A percentile compares a stretch with the other conserved stretches of the same genome.
phyloP scores from a whole-genome alignment of 2,113 vertebrate genomes.

The Megalops atlanticus region DNA sequence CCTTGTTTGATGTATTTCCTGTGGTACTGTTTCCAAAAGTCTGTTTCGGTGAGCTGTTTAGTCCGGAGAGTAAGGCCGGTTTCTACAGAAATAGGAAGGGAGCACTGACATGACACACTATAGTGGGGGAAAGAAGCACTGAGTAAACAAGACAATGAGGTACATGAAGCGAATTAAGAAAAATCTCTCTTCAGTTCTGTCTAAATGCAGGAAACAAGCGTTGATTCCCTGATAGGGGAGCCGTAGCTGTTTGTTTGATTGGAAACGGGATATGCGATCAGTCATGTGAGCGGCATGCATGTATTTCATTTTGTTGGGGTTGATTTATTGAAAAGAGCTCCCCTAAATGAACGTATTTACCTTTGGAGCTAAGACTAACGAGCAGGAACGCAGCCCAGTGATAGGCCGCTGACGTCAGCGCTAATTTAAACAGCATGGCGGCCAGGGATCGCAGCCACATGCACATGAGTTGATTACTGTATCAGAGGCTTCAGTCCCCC shows the following conservation, averaged over 20 bases:
- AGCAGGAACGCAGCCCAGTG: conserved; percentile 34
- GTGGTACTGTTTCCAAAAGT: conserved; percentile 10
- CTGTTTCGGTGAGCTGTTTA: not conserved
- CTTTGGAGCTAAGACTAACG: conserved; percentile 40
- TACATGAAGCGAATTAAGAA: too few relatives aligned
- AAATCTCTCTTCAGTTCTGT: conserved; percentile 19
- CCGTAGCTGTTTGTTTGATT: conserved; percentile 29
- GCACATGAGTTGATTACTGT: not conserved
- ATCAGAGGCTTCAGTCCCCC: not conserved
- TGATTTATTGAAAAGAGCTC: conserved; percentile 40
- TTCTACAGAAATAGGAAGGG: not conserved
- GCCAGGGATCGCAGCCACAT: conserved; percentile 35
- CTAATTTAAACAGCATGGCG: conserved; percentile 51
- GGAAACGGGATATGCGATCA: not conserved
- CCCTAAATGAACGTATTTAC: conserved; percentile 46
- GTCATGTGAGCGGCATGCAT: not conserved
- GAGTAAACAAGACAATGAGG: too few relatives aligned
- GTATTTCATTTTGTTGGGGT: conserved; percentile 27
- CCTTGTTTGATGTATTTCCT: not conserved
- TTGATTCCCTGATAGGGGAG: not conserved
- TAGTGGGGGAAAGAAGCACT: too few relatives aligned
- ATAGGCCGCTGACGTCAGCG: conserved; percentile 41
- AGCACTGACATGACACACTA: not conserved
- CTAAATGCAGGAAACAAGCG: conserved; percentile 16
- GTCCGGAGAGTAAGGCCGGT: not conserved